These are phyloP conservation scores for Spisula solida DNA, from an alignment of 2,888 invertebrate genomes.

Conservation along the genomic window DNA sequence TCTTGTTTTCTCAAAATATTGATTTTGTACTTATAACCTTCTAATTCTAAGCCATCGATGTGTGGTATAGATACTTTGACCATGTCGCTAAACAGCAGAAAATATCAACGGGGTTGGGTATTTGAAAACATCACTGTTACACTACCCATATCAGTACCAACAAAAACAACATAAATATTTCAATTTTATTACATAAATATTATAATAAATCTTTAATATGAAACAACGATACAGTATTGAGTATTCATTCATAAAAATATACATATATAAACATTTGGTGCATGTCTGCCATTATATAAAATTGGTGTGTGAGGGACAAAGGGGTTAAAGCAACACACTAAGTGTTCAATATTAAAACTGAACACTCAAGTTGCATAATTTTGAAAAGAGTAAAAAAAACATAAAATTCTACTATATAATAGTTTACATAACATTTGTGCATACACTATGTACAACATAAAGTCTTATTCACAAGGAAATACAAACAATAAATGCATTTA, in stretches of 20 bases:
- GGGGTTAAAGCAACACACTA: background rate
- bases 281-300: background rate
- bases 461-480: background rate
- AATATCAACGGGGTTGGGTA: no score
- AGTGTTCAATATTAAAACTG: background rate
- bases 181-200: conserved; percentile 20
- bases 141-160: background rate
- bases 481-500: background rate
- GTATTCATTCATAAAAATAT: background rate
- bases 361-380: background rate
- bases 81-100: no score
- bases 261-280: background rate
- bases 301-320: background rate
- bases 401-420: background rate
- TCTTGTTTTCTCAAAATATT: no score
- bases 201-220: conserved; percentile 15
- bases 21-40: no score
- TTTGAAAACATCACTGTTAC: no score
- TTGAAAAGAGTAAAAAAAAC: background rate
- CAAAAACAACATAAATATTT: background rate
- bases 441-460: conserved; percentile 6
- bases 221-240: conserved; percentile 13
- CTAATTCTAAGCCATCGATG: no score
- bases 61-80: no score
- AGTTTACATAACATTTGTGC: background rate